Conservation (phyloP, 2,113 vertebrate species). For the Paedocypris sp. region DNA sequence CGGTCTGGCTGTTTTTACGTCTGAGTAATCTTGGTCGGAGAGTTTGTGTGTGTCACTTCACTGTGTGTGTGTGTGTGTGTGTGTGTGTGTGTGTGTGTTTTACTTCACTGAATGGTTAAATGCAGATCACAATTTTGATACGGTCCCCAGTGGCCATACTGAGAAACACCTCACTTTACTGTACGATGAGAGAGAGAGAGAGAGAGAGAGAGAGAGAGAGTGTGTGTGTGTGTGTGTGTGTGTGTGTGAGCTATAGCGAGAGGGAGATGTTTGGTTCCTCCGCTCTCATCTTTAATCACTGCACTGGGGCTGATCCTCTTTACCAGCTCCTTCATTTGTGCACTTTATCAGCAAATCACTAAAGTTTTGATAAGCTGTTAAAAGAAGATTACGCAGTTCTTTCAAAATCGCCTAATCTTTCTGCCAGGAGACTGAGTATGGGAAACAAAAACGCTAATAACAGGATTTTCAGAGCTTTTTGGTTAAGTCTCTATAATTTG, state of each 20-base stretch:
- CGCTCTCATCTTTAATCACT: slow-evolving; percentile 72
- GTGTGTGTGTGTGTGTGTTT: too few species aligned
- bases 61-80: too few species aligned
- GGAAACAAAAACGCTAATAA: slow-evolving; percentile 57
- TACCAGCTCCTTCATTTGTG: slow-evolving; percentile 71
- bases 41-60: too few species aligned
- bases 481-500: slow-evolving; percentile 36
- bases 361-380: slow-evolving; percentile 74
- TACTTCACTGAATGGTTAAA: too few species aligned
- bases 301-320: slow-evolving; percentile 71
- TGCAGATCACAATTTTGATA: too few species aligned
- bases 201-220: too few species aligned
- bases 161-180: too few species aligned
- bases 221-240: background rate
- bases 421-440: slow-evolving; percentile 49
- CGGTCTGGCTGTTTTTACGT: too few species aligned
- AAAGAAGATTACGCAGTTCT: slow-evolving; percentile 70
- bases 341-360: slow-evolving; percentile 74
- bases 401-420: slow-evolving; percentile 67
- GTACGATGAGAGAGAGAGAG: too few species aligned
- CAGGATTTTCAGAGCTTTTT: slow-evolving; percentile 46
- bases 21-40: too few species aligned
- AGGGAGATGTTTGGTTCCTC: slow-evolving; percentile 64
- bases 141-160: too few species aligned
- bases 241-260: slow-evolving; percentile 56